Evolutionary conservation across 1,140 invertebrate species (phyloP).

Genomic region (Eubasilissa regina): DNA sequence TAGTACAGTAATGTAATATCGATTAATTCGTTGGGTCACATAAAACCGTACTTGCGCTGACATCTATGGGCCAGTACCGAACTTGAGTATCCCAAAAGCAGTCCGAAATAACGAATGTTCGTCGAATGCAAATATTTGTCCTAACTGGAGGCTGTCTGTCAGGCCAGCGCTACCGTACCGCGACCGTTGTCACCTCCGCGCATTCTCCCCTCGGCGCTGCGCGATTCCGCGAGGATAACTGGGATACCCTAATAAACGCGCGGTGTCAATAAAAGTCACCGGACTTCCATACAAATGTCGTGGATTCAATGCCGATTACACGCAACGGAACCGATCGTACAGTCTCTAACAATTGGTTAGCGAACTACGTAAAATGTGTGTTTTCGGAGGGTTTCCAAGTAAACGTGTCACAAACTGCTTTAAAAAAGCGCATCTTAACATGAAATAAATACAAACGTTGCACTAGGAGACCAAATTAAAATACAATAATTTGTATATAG

Average conservation of each 20-base stretch:
- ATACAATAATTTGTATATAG: too few relatives aligned
- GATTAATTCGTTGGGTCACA: too few relatives aligned
- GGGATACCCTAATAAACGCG: constrained; percentile 48
- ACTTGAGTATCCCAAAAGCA: too few relatives aligned
- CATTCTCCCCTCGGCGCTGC: constrained; percentile 7
- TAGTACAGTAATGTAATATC: too few relatives aligned
- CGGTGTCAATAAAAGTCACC: constrained; percentile 54
- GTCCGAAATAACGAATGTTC: constrained; percentile 26
- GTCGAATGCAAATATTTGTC: constrained; percentile 40
- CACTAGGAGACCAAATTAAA: too few relatives aligned
- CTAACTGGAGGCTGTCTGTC: constrained; percentile 18
- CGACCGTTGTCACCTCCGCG: constrained; percentile 29
- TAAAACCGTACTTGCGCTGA: too few relatives aligned
- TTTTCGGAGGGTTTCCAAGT: too few relatives aligned
- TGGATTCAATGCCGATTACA: constrained; percentile 1
- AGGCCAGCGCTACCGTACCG: not conserved
- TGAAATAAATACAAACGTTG: too few relatives aligned
- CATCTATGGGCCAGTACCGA: too few relatives aligned
- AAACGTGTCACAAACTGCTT: too few relatives aligned
- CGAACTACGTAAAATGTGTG: not conserved
- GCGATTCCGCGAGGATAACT: constrained; percentile 21
- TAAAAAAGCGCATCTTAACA: too few relatives aligned
- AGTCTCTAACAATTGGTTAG: constrained; percentile 6
- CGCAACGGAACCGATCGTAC: constrained; percentile 11
- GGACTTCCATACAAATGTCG: constrained; percentile 45